phyloP scores from a whole-genome alignment of 2,113 vertebrate genomes.

The Colossoma macropomum region DNA sequence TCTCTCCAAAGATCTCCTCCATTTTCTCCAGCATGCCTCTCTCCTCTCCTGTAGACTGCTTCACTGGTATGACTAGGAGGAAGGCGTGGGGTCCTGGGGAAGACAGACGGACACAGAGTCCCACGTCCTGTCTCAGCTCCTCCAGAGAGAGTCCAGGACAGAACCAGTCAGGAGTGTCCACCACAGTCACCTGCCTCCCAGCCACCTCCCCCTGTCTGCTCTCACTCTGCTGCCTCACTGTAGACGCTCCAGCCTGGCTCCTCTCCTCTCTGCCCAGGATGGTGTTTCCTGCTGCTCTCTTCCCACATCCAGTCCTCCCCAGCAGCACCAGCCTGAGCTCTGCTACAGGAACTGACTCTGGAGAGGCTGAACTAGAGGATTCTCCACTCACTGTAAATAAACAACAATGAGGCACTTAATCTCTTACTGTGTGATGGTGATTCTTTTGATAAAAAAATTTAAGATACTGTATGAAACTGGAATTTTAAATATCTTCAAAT shows the following conservation, averaged over 20 bases:
- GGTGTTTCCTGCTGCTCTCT: background rate
- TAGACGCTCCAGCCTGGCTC: background rate
- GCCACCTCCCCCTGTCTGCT: slow-evolving; percentile 24
- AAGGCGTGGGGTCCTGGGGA: background rate
- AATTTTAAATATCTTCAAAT: no score
- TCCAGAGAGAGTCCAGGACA: background rate
- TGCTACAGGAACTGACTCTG: background rate
- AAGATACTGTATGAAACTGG: no score
- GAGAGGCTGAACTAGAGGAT: background rate
- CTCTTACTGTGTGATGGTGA: no score
- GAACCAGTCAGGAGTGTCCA: background rate
- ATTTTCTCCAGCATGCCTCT: background rate
- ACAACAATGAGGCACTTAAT: no score
- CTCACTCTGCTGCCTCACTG: background rate
- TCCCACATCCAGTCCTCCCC: background rate
- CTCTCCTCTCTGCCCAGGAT: background rate
- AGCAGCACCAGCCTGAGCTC: background rate
- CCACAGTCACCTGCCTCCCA: background rate
- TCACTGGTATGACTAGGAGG: background rate
- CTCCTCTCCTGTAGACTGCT: background rate
- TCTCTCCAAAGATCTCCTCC: no score
- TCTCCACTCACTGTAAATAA: background rate
- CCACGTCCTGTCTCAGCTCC: background rate
- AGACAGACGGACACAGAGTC: background rate
- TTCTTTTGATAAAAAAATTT: no score